A percentile compares a stretch with the other conserved stretches of the same genome.
phyloP scores from a whole-genome alignment of 1,140 invertebrate species.

The Anagrus nilaparvatae region DNA sequence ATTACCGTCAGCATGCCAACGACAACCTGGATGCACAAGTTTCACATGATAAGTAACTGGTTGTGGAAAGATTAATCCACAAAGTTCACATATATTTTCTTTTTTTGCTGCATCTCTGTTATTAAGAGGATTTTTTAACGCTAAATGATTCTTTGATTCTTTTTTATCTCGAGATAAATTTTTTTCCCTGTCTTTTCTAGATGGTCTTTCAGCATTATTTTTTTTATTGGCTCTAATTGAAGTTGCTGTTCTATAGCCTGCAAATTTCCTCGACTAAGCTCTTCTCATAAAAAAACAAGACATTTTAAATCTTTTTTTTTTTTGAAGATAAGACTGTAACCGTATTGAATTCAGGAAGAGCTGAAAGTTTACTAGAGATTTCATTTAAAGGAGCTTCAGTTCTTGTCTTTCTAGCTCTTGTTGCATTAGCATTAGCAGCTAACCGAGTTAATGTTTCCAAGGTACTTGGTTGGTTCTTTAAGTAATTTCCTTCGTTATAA shows the following conservation, averaged over 20 bases:
- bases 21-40: constrained; percentile 79
- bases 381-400: constrained; percentile 40
- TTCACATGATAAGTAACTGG: constrained; percentile 88
- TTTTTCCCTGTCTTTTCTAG: no score
- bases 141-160: no score
- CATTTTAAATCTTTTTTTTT: constrained; percentile 76
- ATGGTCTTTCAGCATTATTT: no score
- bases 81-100: constrained; percentile 78
- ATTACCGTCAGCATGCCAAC: constrained; percentile 68
- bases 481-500: constrained; percentile 62
- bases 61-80: constrained; percentile 63
- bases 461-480: constrained; percentile 67
- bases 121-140: no score
- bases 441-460: constrained; percentile 64
- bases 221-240: no score
- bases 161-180: constrained; percentile 56
- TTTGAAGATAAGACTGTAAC: constrained; percentile 70
- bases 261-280: constrained; percentile 59
- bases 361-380: constrained; percentile 35
- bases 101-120: no score
- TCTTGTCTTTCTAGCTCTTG: constrained; percentile 49
- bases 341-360: constrained; percentile 42
- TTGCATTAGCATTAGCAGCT: constrained; percentile 60
- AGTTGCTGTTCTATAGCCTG: constrained; percentile 56
- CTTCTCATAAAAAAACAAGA: constrained; percentile 78